Conservation (phyloP, 2,113 vertebrate genomes). For the Archilochus colubris region DNA sequence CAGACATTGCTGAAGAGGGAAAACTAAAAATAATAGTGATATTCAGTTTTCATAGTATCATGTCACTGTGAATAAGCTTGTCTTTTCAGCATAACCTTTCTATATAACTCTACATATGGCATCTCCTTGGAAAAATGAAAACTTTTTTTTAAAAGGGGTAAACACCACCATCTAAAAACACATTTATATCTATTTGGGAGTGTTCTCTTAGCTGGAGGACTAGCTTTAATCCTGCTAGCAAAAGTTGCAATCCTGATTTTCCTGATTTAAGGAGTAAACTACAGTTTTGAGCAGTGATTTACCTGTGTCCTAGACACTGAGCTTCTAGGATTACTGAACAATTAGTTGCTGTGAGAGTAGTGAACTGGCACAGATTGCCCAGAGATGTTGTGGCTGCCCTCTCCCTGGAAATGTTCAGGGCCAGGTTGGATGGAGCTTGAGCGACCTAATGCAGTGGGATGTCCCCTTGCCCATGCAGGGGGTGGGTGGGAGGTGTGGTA, state of each 20-base stretch:
- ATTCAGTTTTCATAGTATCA: background rate
- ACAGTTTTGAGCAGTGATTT: background rate
- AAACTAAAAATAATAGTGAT: background rate
- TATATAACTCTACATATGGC: background rate
- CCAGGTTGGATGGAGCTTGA: too few species aligned
- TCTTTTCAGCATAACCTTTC: background rate
- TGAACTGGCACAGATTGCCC: too few species aligned
- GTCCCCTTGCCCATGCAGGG: too few species aligned
- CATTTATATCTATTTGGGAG: background rate
- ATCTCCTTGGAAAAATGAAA: background rate
- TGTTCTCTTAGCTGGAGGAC: background rate
- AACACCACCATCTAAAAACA: background rate
- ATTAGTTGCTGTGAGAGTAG: background rate
- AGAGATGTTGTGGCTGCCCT: too few species aligned
- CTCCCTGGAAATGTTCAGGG: too few species aligned
- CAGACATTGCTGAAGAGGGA: background rate
- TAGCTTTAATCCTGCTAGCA: background rate
- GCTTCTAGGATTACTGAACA: background rate
- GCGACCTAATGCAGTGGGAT: too few species aligned
- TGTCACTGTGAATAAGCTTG: background rate
- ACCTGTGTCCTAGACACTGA: background rate
- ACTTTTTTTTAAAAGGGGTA: background rate
- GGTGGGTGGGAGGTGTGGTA: too few species aligned
- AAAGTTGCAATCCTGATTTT: background rate
- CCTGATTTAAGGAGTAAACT: background rate